Evolutionary conservation across 2,888 invertebrate species (phyloP), one percentile per base, ranked within the genome.

Genomic region (Chesias legatella): DNA sequence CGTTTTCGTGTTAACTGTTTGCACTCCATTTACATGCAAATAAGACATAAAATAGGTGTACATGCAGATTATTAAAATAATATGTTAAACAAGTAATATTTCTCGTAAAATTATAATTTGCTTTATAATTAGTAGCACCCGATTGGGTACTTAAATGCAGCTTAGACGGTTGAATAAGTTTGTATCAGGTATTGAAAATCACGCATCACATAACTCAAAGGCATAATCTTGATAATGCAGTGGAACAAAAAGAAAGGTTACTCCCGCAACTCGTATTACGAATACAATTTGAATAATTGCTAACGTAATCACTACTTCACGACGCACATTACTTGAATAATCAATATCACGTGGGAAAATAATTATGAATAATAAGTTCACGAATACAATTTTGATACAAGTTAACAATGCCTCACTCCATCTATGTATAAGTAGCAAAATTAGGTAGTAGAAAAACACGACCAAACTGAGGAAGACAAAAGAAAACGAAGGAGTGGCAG

Each of bases 231-330:
- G 57, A 68, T 70, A 67, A 63, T 53, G 45, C 51, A 59, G 61
- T 58, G 44, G 59, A 63, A 58, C 60, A 71, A 67, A 73, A 72
- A 63, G 59, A 71, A 72, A 66, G 61, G 60, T 65, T 64, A 58
- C 56, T 50, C 54, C 57, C 60, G 59, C 63, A 61, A 63, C 55
- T 52, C 53, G 47, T 56, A 65, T 72, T 70, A 71, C 63, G 62
- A 60, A 58, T 55, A 58, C 46, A 60, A 76, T 81, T 78, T 73
- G 64, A 78, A 78, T 79, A 79, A 79, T 76, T 66, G 75, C 66
- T 63, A 62, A 63, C 67, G 67, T 66, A 72, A 64, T 60, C 60
- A 54, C 56, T 58, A 58, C 63, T 64, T 60, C 56, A 70, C 64
- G 67, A 63, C 60, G 60, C 48, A 57, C 54, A 64, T 61, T 60